phyloP scores from a whole-genome alignment of 2,888 invertebrate genomes.

The Alviniconcha strummeri region DNA sequence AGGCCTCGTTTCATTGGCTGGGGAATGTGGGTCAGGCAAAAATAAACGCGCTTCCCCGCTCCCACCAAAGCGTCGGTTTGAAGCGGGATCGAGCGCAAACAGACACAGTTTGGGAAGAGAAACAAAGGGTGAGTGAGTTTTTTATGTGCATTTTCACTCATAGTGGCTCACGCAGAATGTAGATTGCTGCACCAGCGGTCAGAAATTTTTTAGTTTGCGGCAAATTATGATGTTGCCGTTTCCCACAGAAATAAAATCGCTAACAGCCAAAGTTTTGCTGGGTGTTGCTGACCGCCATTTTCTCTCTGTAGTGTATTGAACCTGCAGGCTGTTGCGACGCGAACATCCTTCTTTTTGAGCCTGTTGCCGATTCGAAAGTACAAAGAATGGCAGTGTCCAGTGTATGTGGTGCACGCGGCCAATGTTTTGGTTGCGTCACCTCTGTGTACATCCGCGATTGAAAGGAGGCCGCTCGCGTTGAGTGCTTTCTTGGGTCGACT shows the following conservation, averaged over 20 bases:
- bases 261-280: slow-evolving; percentile 3
- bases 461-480: too few relatives aligned
- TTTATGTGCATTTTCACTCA: not conserved
- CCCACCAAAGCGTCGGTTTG: slow-evolving; percentile 27
- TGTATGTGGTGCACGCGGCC: too few relatives aligned
- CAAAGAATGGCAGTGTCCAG: too few relatives aligned
- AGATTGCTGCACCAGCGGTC: too few relatives aligned
- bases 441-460: too few relatives aligned
- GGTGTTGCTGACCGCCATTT: slow-evolving; percentile 6
- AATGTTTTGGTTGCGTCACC: too few relatives aligned
- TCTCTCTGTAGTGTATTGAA: slow-evolving; percentile 12
- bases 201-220: too few relatives aligned
- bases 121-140: slow-evolving; percentile 30
- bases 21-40: slow-evolving; percentile 29
- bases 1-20: slow-evolving; percentile 21
- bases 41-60: slow-evolving; percentile 28
- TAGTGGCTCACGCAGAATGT: not conserved
- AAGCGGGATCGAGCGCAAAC: slow-evolving; percentile 30
- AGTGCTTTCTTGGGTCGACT: too few relatives aligned
- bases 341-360: too few relatives aligned
- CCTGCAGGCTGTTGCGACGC: too few relatives aligned
- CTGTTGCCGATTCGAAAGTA: too few relatives aligned
- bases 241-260: not conserved
- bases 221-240: too few relatives aligned
- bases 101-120: slow-evolving; percentile 23